phyloP scores from a whole-genome alignment of 1,140 invertebrate genomes.

The Drosophila neocordata region DNA sequence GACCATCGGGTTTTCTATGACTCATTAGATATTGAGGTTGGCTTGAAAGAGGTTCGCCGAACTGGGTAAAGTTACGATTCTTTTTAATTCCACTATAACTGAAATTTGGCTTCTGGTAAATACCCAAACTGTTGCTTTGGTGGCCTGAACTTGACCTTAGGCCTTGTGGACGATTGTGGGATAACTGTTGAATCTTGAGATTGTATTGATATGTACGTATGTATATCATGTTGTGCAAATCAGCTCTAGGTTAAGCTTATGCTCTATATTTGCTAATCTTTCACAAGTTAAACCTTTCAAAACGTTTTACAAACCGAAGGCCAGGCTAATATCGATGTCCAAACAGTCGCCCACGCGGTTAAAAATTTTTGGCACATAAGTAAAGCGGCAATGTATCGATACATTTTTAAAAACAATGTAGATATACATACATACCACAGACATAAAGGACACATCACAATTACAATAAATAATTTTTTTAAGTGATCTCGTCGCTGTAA shows the following conservation, averaged over 20 bases:
- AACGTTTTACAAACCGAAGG: slow-evolving; percentile 45
- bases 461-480: no score
- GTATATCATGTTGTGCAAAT: slow-evolving; percentile 34
- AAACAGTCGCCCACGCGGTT: slow-evolving; percentile 38
- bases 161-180: slow-evolving; percentile 41
- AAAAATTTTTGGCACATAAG: not conserved
- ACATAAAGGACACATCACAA: no score
- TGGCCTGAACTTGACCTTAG: slow-evolving; percentile 67
- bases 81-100: slow-evolving; percentile 39
- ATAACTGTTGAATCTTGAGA: not conserved
- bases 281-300: slow-evolving; percentile 23
- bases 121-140: slow-evolving; percentile 31
- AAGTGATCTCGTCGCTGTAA: no score
- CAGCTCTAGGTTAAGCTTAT: slow-evolving; percentile 26
- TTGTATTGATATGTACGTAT: not conserved
- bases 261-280: slow-evolving; percentile 36
- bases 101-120: slow-evolving; percentile 55
- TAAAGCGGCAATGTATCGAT: not conserved
- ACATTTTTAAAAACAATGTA: not conserved
- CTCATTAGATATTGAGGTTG: slow-evolving; percentile 39
- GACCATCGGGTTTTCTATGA: slow-evolving; percentile 72
- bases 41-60: slow-evolving; percentile 54
- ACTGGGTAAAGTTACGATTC: slow-evolving; percentile 30
- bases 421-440: no score
- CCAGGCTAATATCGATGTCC: slow-evolving; percentile 29